phyloP scores from a whole-genome alignment of 2,797 vertebrate genomes.

The Lepidocolaptes lacrymiger region DNA sequence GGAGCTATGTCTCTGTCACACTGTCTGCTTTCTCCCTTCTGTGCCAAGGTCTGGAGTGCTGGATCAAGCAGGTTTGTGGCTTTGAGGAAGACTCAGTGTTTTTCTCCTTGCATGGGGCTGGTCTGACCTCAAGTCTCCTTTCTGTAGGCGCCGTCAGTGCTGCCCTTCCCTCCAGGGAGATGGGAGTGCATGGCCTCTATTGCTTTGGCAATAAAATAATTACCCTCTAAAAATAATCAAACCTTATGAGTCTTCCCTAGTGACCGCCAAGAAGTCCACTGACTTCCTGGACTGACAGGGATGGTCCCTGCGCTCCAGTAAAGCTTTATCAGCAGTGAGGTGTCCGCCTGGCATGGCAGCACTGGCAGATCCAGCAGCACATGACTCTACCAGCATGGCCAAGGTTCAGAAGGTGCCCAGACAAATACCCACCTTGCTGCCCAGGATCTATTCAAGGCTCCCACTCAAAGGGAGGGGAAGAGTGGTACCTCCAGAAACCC shows the following conservation, averaged over 20 bases:
- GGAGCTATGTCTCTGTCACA: fast-evolving
- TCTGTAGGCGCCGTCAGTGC: neutral
- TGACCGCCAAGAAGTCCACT: neutral
- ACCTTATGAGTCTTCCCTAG: neutral
- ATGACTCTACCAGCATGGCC: neutral
- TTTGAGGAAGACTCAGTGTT: neutral
- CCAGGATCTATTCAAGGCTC: neutral
- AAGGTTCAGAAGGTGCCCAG: neutral
- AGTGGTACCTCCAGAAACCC: neutral
- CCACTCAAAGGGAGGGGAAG: neutral
- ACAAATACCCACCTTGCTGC: neutral
- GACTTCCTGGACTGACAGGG: neutral
- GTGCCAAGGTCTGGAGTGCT: neutral
- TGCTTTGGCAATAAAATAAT: neutral
- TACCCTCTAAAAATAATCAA: neutral
- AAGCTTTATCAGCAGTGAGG: neutral
- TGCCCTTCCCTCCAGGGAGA: neutral
- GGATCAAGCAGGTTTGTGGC: neutral
- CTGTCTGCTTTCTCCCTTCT: neutral
- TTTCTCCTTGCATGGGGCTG: neutral
- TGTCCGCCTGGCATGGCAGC: neutral
- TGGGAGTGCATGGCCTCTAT: neutral
- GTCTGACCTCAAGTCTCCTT: neutral
- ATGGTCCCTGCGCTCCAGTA: fast-evolving
- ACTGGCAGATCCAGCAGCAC: neutral